Evolutionary conservation across 2,113 vertebrate genomes (phyloP).

Genomic region (Excalfactoria chinensis): DNA sequence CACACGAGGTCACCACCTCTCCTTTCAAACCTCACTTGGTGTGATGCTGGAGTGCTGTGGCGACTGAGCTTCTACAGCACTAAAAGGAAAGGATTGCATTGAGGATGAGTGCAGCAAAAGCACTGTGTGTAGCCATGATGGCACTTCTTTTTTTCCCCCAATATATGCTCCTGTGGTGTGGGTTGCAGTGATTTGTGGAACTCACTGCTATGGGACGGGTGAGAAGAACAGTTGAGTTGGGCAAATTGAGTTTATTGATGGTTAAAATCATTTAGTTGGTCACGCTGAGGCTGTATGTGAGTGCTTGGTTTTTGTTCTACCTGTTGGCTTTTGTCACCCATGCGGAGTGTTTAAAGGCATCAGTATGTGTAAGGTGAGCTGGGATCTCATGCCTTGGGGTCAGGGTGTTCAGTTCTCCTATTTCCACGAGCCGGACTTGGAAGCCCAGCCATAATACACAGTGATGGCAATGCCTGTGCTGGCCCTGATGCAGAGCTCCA

Average conservation of each 20-base stretch:
- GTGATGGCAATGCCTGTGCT: neutral
- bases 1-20: neutral
- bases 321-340: neutral
- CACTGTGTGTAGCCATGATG: fast-evolving
- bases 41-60: fast-evolving
- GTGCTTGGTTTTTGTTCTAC: fast-evolving
- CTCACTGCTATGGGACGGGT: neutral
- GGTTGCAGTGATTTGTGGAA: neutral
- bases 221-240: neutral
- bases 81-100: neutral
- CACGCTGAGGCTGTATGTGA: fast-evolving
- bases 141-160: fast-evolving
- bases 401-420: fast-evolving
- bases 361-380: neutral
- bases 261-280: fast-evolving
- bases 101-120: neutral
- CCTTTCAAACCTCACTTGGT: neutral
- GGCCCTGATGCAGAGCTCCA: neutral
- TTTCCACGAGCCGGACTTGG: neutral
- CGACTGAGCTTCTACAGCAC: fast-evolving
- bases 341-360: fast-evolving
- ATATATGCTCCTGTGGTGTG: fast-evolving
- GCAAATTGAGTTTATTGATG: neutral
- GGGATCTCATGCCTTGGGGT: fast-evolving
- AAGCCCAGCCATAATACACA: fast-evolving